These are phyloP conservation scores for Autographa pulchrina DNA, from an alignment of 2,888 invertebrate species.

Conservation along the genomic window DNA sequence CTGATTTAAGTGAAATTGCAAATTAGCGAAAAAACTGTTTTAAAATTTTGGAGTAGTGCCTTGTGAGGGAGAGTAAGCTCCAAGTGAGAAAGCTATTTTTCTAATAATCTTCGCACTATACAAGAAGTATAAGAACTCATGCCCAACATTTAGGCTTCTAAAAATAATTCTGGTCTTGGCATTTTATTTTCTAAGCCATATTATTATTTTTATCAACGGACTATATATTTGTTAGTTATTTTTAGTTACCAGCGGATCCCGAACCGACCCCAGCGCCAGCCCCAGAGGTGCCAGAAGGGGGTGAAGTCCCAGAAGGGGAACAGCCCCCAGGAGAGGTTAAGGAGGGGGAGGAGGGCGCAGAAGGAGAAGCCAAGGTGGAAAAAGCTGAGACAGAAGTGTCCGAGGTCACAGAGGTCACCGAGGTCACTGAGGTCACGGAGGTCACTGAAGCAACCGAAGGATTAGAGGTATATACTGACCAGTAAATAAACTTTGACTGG, in stretches of 20 bases:
- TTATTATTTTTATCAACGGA: no score
- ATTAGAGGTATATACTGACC: slow-evolving; percentile 5
- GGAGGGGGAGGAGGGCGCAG: slow-evolving; percentile 47
- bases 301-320: slow-evolving; percentile 54
- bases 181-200: no score
- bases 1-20: no score
- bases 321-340: slow-evolving; percentile 52
- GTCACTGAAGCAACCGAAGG: slow-evolving; percentile 32
- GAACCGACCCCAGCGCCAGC: slow-evolving; percentile 55
- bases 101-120: no score
- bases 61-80: no score
- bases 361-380: slow-evolving; percentile 49
- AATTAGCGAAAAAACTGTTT: no score
- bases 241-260: slow-evolving; percentile 73
- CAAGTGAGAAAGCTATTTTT: no score
- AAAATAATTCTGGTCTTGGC: no score
- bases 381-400: slow-evolving; percentile 50
- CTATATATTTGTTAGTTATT: slow-evolving; percentile 38
- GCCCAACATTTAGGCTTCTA: no score
- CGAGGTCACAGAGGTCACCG: slow-evolving; percentile 15
- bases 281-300: slow-evolving; percentile 70
- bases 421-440: slow-evolving; percentile 15
- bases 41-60: no score
- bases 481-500: neutral
- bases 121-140: no score